Conservation (phyloP, 2,797 vertebrate species). For the Arctocebus calabarensis region DNA sequence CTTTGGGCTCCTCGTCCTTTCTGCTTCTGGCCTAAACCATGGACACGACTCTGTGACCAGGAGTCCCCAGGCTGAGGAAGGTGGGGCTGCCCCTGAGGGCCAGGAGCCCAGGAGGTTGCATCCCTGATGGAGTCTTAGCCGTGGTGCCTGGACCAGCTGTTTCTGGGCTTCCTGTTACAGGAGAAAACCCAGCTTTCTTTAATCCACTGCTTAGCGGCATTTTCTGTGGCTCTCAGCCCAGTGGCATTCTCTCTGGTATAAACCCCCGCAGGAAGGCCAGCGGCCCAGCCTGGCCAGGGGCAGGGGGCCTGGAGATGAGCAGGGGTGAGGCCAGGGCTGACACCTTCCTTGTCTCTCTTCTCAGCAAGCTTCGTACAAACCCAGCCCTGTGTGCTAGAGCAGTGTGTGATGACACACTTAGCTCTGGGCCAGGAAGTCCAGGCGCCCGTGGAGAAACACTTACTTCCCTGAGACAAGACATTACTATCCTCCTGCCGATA, state of each 20-base stretch:
- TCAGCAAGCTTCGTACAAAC: neutral
- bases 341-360: accelerated
- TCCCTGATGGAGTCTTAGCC: neutral
- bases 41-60: accelerated
- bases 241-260: accelerated
- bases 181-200: neutral
- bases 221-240: neutral
- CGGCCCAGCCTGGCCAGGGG: neutral
- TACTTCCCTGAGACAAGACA: accelerated
- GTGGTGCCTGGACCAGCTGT: accelerated
- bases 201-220: accelerated
- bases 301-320: neutral
- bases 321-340: neutral
- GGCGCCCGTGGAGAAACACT: accelerated
- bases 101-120: accelerated
- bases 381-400: neutral
- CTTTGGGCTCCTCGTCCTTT: accelerated
- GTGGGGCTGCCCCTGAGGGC: too few species aligned
- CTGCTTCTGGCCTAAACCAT: neutral
- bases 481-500: accelerated
- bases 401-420: accelerated
- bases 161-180: neutral
- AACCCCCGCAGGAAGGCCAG: neutral
- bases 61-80: neutral
- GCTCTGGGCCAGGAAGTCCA: neutral